Evolutionary conservation across 2,888 invertebrate species (phyloP).

Genomic region (Yponomeuta cagnagella): DNA sequence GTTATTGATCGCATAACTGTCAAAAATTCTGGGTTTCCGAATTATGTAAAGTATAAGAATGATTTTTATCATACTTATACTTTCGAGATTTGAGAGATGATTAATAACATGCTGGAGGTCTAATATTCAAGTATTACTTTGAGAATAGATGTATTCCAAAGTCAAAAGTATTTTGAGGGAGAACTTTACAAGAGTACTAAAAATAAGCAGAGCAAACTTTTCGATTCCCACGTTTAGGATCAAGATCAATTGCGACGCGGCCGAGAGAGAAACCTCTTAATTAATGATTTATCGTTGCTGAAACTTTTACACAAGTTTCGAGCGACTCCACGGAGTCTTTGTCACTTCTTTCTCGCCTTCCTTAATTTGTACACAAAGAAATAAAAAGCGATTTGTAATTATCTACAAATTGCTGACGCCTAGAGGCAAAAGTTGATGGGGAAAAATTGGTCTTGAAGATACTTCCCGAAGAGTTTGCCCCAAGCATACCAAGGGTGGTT

Average conservation of each 20-base stretch:
- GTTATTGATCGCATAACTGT: too few relatives aligned
- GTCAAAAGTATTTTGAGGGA: background rate
- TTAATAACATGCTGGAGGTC: too few relatives aligned
- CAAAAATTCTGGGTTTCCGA: too few relatives aligned
- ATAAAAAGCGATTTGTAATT: constrained; percentile 7
- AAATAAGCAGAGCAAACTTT: background rate
- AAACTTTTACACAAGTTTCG: constrained; percentile 9
- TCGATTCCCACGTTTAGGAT: constrained; percentile 2
- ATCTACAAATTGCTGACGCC: background rate
- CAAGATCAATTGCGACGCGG: constrained; percentile 12
- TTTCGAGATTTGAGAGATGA: too few relatives aligned
- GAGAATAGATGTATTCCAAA: too few relatives aligned
- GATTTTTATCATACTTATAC: too few relatives aligned
- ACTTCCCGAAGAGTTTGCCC: background rate
- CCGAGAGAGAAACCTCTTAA: constrained; percentile 10
- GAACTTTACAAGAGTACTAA: background rate
- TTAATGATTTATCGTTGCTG: constrained; percentile 15
- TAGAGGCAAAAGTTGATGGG: background rate
- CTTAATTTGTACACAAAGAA: background rate
- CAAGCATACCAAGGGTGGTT: too few relatives aligned
- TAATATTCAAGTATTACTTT: too few relatives aligned
- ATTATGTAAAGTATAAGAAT: too few relatives aligned
- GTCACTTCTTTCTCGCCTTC: constrained; percentile 4
- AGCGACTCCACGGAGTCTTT: background rate
- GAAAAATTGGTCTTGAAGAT: background rate